Evolutionary conservation across 2,888 invertebrate species (phyloP).

Genomic region (Noctuana brunneofusca): DNA sequence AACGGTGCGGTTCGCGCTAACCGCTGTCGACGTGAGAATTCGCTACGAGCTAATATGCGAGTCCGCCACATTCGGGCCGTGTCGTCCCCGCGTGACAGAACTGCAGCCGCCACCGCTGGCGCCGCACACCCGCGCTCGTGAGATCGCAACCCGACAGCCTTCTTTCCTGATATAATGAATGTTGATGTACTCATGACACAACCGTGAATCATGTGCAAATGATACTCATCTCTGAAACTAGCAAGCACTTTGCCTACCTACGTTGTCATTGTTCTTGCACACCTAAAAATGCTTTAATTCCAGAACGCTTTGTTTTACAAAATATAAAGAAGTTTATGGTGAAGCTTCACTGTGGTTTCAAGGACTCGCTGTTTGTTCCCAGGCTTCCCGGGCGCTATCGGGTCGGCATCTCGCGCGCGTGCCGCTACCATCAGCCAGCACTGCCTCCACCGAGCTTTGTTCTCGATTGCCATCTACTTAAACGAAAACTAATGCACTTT

Average conservation of each 20-base stretch:
- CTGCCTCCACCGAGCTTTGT: conserved; percentile 10
- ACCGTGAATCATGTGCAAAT: conserved; percentile 29
- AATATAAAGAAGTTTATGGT: background rate
- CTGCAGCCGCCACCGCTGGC: conserved; percentile 45
- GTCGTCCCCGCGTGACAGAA: conserved; percentile 59
- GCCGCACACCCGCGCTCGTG: conserved; percentile 35
- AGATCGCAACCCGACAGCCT: conserved; percentile 28
- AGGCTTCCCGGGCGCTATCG: conserved; percentile 32
- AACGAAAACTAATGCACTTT: background rate
- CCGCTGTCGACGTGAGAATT: conserved; percentile 58
- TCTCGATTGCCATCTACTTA: conserved; percentile 19
- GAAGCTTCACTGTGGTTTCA: background rate
- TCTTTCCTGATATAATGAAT: conserved; percentile 32
- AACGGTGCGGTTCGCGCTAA: conserved; percentile 62
- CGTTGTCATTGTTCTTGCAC: no score
- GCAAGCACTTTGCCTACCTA: background rate
- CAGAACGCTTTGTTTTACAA: background rate
- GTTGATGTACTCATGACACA: conserved; percentile 27
- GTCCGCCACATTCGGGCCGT: conserved; percentile 53
- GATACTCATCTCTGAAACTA: conserved; percentile 18
- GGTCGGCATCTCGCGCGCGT: conserved; percentile 33
- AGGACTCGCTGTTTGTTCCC: conserved; percentile 20
- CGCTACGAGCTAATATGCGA: conserved; percentile 53
- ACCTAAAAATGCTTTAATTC: background rate
- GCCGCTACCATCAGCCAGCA: conserved; percentile 22